These are phyloP conservation scores for Gobiocypris rarus DNA, from an alignment of 2,113 vertebrate species.

Conservation along the genomic window DNA sequence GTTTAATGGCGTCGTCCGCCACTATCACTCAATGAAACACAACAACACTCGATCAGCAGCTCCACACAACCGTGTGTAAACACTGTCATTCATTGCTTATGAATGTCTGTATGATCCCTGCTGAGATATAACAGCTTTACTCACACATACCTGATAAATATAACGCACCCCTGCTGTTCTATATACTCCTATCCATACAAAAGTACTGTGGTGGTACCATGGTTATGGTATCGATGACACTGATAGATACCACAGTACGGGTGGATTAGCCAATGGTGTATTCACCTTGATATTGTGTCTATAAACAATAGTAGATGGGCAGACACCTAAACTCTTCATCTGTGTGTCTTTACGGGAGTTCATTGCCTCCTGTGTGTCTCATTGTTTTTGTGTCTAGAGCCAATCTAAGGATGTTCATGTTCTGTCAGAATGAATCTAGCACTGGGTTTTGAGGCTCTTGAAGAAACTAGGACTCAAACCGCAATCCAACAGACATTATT, in stretches of 20 bases:
- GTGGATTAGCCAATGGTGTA: not conserved
- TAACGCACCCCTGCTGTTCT: not conserved
- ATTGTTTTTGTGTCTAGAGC: not conserved
- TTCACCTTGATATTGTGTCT: not conserved
- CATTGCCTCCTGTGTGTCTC: not conserved
- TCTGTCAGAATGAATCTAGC: not conserved
- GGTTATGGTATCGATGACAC: not conserved
- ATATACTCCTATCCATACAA: not conserved
- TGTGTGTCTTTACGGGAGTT: not conserved
- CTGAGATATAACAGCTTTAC: not conserved
- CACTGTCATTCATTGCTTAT: not conserved
- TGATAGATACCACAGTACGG: no score
- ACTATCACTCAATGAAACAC: constrained; percentile 14
- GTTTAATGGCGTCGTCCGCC: not conserved
- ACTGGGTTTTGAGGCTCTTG: not conserved
- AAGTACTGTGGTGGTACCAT: not conserved
- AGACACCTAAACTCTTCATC: not conserved
- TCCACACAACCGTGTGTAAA: not conserved
- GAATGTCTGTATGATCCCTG: not conserved
- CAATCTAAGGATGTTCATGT: not conserved
- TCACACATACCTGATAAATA: not conserved
- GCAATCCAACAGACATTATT: not conserved
- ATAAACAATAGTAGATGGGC: not conserved
- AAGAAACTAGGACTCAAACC: not conserved
- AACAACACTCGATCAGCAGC: constrained; percentile 1